Evolutionary conservation across 1,140 invertebrate species (phyloP).

Genomic region (Eupristina koningsbergeri): DNA sequence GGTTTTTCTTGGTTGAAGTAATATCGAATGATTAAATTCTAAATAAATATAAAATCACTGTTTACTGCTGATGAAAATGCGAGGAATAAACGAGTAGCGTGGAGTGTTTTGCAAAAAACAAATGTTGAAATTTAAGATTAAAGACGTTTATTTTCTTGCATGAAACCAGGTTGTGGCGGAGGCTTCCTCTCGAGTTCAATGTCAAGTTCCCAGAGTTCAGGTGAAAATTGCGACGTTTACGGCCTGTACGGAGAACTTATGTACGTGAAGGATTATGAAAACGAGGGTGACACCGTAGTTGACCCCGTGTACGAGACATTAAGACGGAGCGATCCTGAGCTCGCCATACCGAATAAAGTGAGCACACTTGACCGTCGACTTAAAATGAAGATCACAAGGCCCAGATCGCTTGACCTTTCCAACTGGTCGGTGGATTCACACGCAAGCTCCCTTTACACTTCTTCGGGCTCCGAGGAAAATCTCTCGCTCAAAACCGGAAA

Average conservation of each 20-base stretch:
- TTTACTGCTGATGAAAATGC: too few species aligned
- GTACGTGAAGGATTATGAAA: constrained; percentile 90
- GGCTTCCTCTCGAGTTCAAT: constrained; percentile 75
- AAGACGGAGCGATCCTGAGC: constrained; percentile 85
- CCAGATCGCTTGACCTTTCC: constrained; percentile 86
- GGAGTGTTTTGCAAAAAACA: too few species aligned
- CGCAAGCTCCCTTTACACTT: constrained; percentile 85
- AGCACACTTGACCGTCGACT: constrained; percentile 85
- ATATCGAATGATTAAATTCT: too few species aligned
- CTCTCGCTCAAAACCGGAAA: constrained; percentile 79
- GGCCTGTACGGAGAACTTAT: constrained; percentile 91
- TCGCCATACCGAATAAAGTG: constrained; percentile 85
- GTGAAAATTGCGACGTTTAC: constrained; percentile 87
- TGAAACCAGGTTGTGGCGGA: constrained; percentile 60
- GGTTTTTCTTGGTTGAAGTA: too few species aligned
- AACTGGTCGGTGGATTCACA: constrained; percentile 91
- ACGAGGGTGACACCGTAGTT: constrained; percentile 81
- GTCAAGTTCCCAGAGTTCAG: constrained; percentile 75
- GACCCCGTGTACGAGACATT: constrained; percentile 84
- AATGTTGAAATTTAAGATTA: too few species aligned
- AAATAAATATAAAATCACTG: too few species aligned
- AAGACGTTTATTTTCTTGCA: too few species aligned
- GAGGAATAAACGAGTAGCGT: too few species aligned
- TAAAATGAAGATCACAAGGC: constrained; percentile 85
- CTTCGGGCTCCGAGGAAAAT: constrained; percentile 87